Conservation (phyloP, 2,888 invertebrate genomes). For the Anoncus sp. region DNA sequence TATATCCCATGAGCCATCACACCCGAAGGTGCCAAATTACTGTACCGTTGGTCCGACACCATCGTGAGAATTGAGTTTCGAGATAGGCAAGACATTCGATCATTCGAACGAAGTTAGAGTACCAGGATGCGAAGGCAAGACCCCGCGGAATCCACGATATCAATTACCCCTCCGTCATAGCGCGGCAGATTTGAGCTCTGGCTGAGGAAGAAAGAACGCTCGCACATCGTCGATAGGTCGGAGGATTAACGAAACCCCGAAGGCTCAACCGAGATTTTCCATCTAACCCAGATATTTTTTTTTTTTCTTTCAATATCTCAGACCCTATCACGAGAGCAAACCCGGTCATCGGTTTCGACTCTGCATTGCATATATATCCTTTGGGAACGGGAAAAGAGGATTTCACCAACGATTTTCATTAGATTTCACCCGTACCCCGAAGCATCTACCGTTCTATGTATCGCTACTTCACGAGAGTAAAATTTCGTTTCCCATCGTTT, state of each 20-base stretch:
- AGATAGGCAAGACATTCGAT: neutral
- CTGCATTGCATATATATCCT: slow-evolving; percentile 37
- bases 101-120: slow-evolving; percentile 14
- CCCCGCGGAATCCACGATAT: slow-evolving; percentile 49
- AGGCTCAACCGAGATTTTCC: slow-evolving; percentile 60
- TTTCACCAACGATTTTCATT: slow-evolving; percentile 72
- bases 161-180: slow-evolving; percentile 50
- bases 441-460: slow-evolving; percentile 21
- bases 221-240: neutral
- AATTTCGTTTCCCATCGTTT: slow-evolving; percentile 20
- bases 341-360: slow-evolving; percentile 37
- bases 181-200: neutral
- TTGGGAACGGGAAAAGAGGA: slow-evolving; percentile 73
- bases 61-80: slow-evolving; percentile 9
- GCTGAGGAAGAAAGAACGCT: slow-evolving; percentile 24
- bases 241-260: slow-evolving; percentile 57
- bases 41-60: neutral
- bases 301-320: slow-evolving; percentile 33
- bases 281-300: slow-evolving; percentile 57
- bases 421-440: slow-evolving; percentile 31
- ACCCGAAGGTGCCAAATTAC: neutral
- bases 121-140: neutral
- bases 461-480: neutral
- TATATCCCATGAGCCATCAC: too few species aligned
- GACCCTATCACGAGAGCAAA: slow-evolving; percentile 15